Evolutionary conservation across 2,797 vertebrate genomes (phyloP), one percentile per base, ranked within the genome.

Genomic region (Gambelia wislizenii): DNA sequence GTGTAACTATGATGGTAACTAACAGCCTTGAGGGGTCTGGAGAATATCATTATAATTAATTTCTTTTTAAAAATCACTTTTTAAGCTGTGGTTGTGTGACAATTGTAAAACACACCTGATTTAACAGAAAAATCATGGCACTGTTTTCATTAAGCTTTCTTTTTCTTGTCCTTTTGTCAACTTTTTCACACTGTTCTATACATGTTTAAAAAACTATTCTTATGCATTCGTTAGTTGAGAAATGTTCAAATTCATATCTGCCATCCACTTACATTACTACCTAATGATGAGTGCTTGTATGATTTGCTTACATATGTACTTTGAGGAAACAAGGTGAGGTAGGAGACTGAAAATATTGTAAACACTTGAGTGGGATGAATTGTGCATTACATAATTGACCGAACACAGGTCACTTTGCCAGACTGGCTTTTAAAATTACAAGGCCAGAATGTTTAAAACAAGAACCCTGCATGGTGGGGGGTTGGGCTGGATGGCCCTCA

Each of bases 231-330:
- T 90, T 91, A 91, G 72, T 44, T 77, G 33, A 52, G 84, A 95
- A 95, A 94, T 93, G 92, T 83, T 94, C 82, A 87, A 90, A 93
- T 87, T 61, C 74, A 88, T 89, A 94, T 92, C 93, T 95, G 90
- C 88, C 90, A 79, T 93, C 76, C 91, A 59, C 70, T 87, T 90
- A 74, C 86, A 93, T 94, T 90, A 87, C 36, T 89, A 86, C 61
- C 49, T 91, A 92, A 91, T 86, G 85, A 93, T 85, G 89, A 92
- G 33, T 0, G 1, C 67, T 80, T 82, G n/a, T 79, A 84, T 78
- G 70, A 92, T 89, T 92, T 92, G 74, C 89, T 93, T 90, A 74
- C 85, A 91, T 88, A 52, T 79, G 18, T 42, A 59, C 14, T 91
- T 89, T 89, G 80, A 88, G 59, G 64, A 85, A 72, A 33, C 80